A percentile compares a stretch with the other conserved stretches of the same genome.
phyloP scores from a whole-genome alignment of 1,140 invertebrate genomes.

The Paramacrobiotus metropolitanus region DNA sequence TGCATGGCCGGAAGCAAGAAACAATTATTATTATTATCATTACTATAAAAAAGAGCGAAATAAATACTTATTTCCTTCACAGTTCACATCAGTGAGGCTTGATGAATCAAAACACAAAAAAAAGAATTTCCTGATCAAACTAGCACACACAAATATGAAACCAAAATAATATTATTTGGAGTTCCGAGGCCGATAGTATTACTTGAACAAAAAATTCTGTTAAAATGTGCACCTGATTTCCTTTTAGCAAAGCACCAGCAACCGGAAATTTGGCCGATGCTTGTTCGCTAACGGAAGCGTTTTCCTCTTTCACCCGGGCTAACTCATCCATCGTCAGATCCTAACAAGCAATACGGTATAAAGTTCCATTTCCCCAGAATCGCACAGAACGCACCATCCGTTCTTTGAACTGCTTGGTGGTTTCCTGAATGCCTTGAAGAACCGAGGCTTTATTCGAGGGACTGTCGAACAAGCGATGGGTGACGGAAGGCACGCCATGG shows the following conservation, averaged over 20 bases:
- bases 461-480: not conserved
- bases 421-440: not conserved
- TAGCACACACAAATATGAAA: too few species aligned
- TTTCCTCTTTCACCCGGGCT: not conserved
- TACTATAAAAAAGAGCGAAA: too few species aligned
- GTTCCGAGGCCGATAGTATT: too few species aligned
- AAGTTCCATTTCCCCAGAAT: not conserved
- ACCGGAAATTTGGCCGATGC: not conserved
- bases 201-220: too few species aligned
- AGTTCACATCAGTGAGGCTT: too few species aligned
- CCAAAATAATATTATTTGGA: too few species aligned
- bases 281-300: not conserved
- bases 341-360: not conserved
- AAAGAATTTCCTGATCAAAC: too few species aligned
- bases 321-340: not conserved
- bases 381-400: not conserved
- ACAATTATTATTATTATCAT: too few species aligned
- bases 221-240: too few species aligned
- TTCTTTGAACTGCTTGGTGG: constrained; percentile 1
- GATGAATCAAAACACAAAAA: too few species aligned
- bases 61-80: too few species aligned
- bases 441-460: not conserved
- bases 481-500: not conserved
- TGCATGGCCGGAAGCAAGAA: too few species aligned
- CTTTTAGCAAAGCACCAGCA: not conserved